Conservation (phyloP, 2,797 vertebrate species). For the Naso thynnoides region DNA sequence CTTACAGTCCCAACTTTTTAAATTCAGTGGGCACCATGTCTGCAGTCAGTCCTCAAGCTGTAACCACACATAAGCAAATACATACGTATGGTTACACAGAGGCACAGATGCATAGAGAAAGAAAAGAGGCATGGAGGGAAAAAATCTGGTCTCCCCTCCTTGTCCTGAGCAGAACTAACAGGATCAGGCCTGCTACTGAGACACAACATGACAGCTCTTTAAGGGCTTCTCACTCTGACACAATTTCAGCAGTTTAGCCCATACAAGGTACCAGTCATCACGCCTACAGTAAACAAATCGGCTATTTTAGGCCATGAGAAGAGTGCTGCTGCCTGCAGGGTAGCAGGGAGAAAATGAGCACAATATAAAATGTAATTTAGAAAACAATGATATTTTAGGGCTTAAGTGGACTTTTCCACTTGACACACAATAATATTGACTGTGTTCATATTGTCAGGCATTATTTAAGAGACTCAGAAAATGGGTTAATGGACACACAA, state of each 20-base stretch:
- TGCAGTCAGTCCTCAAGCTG: conserved; percentile 25
- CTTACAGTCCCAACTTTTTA: neutral
- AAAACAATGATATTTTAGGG: conserved; percentile 38
- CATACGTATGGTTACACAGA: conserved; percentile 19
- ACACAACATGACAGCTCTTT: conserved; percentile 59
- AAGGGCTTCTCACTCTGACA: conserved; percentile 58
- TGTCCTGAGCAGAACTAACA: conserved; percentile 71
- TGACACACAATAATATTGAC: neutral
- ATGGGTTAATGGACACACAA: conserved; percentile 7
- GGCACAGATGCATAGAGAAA: conserved; percentile 25
- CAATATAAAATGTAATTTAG: conserved; percentile 51
- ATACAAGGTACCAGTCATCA: conserved; percentile 44
- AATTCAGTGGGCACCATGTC: conserved; percentile 19
- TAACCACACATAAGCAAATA: conserved; percentile 28
- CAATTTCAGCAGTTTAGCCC: conserved; percentile 59
- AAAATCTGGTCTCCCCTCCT: conserved; percentile 42
- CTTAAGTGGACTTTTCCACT: conserved; percentile 27
- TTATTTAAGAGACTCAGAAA: conserved; percentile 14
- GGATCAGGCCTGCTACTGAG: conserved; percentile 67
- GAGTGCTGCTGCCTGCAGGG: conserved; percentile 27
- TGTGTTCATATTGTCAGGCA: neutral
- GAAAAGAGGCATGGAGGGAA: conserved; percentile 12
- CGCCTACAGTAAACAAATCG: conserved; percentile 62
- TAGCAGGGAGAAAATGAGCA: conserved; percentile 25
- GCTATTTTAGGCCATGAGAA: conserved; percentile 54